Percentiles rank a stretch among this genome's conserved stretches.
These are phyloP conservation scores for Budorcas taxicolor DNA, from an alignment of 2,113 vertebrate species.

Conservation along the genomic window DNA sequence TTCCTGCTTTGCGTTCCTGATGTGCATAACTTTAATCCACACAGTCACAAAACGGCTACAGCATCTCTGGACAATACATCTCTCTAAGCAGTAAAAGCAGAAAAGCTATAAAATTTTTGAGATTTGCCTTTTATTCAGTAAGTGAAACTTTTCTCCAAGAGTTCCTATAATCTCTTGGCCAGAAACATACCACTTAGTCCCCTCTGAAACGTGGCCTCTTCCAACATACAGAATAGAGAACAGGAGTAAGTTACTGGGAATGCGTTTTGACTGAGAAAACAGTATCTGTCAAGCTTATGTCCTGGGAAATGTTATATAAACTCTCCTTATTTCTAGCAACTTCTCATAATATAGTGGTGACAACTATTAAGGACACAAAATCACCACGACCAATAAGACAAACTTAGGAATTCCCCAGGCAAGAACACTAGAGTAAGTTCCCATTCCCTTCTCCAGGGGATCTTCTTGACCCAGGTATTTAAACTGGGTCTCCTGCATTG, in stretches of 20 bases:
- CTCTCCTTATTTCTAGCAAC: not conserved
- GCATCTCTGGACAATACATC: not conserved
- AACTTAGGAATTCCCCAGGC: not conserved
- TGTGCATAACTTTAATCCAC: not conserved
- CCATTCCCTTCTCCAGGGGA: not conserved
- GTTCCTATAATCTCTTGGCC: not conserved
- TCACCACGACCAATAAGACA: not conserved
- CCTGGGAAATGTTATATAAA: not conserved
- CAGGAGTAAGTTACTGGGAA: not conserved
- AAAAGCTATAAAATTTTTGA: not conserved
- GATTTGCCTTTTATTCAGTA: not conserved
- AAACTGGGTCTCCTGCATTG: not conserved
- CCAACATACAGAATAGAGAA: not conserved
- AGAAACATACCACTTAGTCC: not conserved
- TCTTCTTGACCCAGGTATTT: not conserved
- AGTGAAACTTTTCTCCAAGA: not conserved
- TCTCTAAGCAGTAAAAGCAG: not conserved
- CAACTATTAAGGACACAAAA: not conserved
- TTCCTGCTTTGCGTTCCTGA: not conserved
- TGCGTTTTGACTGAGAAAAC: not conserved
- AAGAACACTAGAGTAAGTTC: not conserved
- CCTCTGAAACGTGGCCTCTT: not conserved
- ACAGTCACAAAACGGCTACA: not conserved
- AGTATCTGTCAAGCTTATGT: not conserved
- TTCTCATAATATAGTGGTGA: not conserved